Conservation (phyloP, 2,888 invertebrate species). For the Notodonta ziczac region DNA sequence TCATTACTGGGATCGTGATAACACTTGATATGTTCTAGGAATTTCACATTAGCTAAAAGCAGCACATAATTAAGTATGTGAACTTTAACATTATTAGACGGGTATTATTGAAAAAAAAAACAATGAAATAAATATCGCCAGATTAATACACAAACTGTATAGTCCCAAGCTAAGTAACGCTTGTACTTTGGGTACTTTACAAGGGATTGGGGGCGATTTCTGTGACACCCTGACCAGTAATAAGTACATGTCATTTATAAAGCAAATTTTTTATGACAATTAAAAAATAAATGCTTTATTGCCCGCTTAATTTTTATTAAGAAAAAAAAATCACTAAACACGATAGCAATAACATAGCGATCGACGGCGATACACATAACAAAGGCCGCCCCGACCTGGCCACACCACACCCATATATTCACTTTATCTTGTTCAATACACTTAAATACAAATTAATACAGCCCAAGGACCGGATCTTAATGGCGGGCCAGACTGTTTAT, state of each 20-base stretch:
- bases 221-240: no score
- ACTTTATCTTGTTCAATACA: slow-evolving; percentile 84
- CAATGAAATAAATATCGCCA: no score
- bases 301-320: slow-evolving; percentile 24
- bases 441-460: slow-evolving; percentile 85
- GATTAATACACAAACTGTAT: no score
- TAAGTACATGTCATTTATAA: no score
- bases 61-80: no score
- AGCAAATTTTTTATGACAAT: no score
- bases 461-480: slow-evolving; percentile 77
- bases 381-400: slow-evolving; percentile 53
- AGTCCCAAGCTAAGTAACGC: no score
- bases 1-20: not conserved
- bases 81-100: not conserved
- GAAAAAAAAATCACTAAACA: slow-evolving; percentile 17
- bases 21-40: no score
- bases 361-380: slow-evolving; percentile 51
- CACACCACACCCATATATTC: slow-evolving; percentile 75
- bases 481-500: slow-evolving; percentile 79
- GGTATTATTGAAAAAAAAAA: not conserved
- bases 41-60: no score
- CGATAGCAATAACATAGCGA: slow-evolving; percentile 32
- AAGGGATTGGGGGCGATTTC: no score
- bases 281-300: not conserved
- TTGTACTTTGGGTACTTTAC: no score